Conservation (phyloP, 2,888 invertebrate species). For the Lamellibrachia columna region DNA sequence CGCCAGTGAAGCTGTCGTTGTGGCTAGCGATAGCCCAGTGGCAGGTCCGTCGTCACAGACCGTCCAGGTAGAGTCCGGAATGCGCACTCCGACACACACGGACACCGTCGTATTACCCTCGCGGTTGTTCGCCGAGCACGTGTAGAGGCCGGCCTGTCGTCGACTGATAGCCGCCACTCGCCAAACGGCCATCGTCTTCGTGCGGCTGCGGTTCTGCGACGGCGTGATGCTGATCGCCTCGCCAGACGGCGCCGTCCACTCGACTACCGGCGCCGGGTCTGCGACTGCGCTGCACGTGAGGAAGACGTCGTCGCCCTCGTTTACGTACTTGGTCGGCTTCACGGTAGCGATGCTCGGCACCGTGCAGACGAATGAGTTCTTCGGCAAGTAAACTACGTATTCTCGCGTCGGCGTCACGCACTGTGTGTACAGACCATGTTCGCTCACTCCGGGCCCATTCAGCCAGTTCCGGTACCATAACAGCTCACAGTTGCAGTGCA, state of each 20-base stretch:
- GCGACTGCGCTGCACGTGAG: conserved; percentile 37
- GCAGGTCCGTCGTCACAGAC: not conserved
- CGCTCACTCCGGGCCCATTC: not conserved
- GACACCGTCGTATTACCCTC: conserved; percentile 13
- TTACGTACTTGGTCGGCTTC: conserved; percentile 22
- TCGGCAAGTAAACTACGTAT: conserved; percentile 23
- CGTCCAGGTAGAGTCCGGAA: not conserved
- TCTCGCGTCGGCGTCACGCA: conserved; percentile 25
- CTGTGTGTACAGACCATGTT: not conserved
- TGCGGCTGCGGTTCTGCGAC: conserved; percentile 31
- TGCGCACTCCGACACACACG: not conserved
- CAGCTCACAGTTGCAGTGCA: conserved; percentile 42
- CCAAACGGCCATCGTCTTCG: conserved; percentile 30
- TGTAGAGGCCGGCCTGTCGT: conserved; percentile 34
- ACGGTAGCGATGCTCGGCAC: conserved; percentile 31
- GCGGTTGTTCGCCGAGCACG: conserved; percentile 33
- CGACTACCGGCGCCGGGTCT: conserved; percentile 39
- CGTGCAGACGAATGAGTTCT: conserved; percentile 31
- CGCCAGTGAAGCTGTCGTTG: not conserved
- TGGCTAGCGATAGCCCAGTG: not conserved
- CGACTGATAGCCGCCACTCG: conserved; percentile 17
- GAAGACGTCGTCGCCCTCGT: conserved; percentile 28
- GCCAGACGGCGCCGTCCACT: conserved; percentile 38
- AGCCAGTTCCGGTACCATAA: conserved; percentile 37
- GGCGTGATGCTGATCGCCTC: conserved; percentile 37